These are phyloP conservation scores for Syrrhaptes paradoxus DNA, from an alignment of 2,113 vertebrate species.

Conservation along the genomic window DNA sequence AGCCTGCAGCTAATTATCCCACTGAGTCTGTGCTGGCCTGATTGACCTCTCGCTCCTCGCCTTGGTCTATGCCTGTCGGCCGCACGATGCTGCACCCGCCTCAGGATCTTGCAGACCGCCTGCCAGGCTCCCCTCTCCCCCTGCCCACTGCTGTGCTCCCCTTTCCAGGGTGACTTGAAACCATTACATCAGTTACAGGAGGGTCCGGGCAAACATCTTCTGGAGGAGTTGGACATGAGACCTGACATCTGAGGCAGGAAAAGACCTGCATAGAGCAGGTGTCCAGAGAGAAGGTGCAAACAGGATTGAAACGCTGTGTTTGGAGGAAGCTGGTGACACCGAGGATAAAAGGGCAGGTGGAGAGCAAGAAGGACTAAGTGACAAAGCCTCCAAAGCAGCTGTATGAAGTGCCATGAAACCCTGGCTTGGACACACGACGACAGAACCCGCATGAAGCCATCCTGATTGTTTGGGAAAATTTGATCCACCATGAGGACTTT, in stretches of 20 bases:
- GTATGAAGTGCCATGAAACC: not conserved
- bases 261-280: not conserved
- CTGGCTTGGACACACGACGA: not conserved
- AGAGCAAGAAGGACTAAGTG: not conserved
- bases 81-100: not conserved
- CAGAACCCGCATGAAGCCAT: not conserved
- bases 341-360: not conserved
- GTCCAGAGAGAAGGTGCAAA: not conserved
- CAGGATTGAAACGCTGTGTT: not conserved
- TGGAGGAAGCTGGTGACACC: not conserved
- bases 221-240: not conserved
- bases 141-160: not conserved
- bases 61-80: accelerated
- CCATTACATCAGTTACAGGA: not conserved
- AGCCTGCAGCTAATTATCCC: not conserved
- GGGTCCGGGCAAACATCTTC: not conserved
- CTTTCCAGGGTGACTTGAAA: not conserved
- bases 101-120: not conserved
- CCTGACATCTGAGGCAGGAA: not conserved
- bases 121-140: not conserved
- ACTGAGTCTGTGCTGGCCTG: not conserved
- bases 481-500: not conserved
- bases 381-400: not conserved
- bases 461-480: not conserved
- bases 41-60: not conserved